phyloP scores from a whole-genome alignment of 2,113 vertebrate genomes.

The Sporophila hypoxantha region DNA sequence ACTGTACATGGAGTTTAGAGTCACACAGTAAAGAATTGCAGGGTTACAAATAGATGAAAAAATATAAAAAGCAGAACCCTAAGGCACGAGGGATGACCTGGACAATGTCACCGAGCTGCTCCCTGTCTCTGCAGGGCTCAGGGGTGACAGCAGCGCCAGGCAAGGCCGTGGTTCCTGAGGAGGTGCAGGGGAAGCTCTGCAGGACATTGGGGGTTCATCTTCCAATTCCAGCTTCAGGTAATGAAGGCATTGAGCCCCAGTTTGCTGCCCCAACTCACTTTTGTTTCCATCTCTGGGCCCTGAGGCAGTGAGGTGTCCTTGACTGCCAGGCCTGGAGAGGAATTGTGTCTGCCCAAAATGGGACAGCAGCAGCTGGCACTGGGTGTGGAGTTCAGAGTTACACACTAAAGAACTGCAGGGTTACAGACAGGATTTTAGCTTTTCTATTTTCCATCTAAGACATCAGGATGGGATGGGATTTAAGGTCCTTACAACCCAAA shows the following conservation, averaged over 20 bases:
- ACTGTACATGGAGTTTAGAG: not conserved
- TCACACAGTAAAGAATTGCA: not conserved
- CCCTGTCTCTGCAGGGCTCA: too few relatives aligned
- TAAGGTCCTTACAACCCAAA: not conserved
- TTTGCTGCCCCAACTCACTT: not conserved
- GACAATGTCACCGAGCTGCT: too few relatives aligned
- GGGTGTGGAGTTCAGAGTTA: not conserved
- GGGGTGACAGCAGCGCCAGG: too few relatives aligned
- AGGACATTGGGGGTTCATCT: too few relatives aligned
- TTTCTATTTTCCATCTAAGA: too few relatives aligned
- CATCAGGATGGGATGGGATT: not conserved
- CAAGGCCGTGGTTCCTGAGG: too few relatives aligned
- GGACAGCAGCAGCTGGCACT: not conserved
- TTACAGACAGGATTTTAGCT: not conserved
- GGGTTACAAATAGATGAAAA: fast-evolving
- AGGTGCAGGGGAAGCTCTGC: too few relatives aligned
- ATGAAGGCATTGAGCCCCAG: not conserved
- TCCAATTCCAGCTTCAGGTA: not conserved
- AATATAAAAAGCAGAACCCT: too few relatives aligned
- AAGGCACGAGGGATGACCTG: too few relatives aligned
- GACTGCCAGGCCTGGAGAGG: not conserved
- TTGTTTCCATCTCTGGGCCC: not conserved
- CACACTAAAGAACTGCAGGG: not conserved
- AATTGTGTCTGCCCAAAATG: not conserved
- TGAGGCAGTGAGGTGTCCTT: not conserved